Base-by-base conservation (phyloP, 2,888 invertebrate genomes). In the Polyommatus iphigenia region DNA sequence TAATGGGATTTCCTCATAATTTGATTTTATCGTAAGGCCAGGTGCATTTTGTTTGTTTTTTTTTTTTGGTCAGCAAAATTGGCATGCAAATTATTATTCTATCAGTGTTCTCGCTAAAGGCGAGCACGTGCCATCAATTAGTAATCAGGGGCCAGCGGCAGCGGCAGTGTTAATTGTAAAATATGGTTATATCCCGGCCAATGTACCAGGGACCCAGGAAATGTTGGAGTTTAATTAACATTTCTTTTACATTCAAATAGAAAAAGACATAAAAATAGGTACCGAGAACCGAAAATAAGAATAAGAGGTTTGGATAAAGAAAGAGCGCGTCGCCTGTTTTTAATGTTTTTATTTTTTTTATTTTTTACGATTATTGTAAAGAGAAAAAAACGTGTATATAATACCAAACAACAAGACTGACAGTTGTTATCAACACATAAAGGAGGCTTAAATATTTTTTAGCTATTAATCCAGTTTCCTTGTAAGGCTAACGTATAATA, bases 131-230 rank as follows among this genome's bases (percentile, higher is more conserved):
- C 75, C 75, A 75, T 29, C 50, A 67, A 67, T 67, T 29, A 67
- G 67, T 67, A 50, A 75, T 54, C 50, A 54, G 50, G 13, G 75
- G 6, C 50, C 75, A 24, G 18, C 75, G 75, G 75, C 46, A 41
- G 13, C 75, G 75, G 75, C 46, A 41, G 20, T 50, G 75, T 75
- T 75, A 75, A 75, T 75, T 75, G 75, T 50, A 54, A 75, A 75
- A 75, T 75, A 75, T 75, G 75, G 75, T 75, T 75, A 75, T 75
- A 54, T 54, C 50, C 50, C 18, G 24, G 20, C 75, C 29, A 29
- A 10, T 24, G 46, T 20, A 62, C 59, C 62, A 62, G 62, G 62
- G 62, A 10, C 24, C 50, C 50, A 75, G 75, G 75, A 75, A 50
- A 29, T 50, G 50, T 73, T 46, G 0, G 20, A 41, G 73, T 13